Base-by-base conservation (phyloP, 2,113 vertebrate species). In the Microtus pennsylvanicus region DNA sequence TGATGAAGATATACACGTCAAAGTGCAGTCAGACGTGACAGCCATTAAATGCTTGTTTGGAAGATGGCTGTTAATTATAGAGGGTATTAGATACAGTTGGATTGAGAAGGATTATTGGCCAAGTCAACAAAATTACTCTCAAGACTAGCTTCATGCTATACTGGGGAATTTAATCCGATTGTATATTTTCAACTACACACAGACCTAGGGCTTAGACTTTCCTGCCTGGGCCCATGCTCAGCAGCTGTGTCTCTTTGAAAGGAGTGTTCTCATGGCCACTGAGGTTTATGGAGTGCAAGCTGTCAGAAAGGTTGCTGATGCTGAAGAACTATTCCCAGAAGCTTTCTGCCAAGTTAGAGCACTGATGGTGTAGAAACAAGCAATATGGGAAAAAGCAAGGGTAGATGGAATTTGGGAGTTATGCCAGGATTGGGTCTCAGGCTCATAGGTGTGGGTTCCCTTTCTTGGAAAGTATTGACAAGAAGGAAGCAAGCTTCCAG, bases 21-120 rank as follows among this genome's bases (percentile, higher is more conserved):
- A 87, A 94, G 69, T 93, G 74, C 87, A 96, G 92, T 96, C 94
- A 96, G 76, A 97, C 96, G 97, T 95, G 97, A 96, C 94, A 96
- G 77, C 69, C 77, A 94, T 96, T 97, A 97, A 96, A 97, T 91
- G 94, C 93, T 89, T 91, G 94, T 69, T 42, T 97, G 95, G 42
- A 96, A 91, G 81, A 97, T 67, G 88, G 89, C 91, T 87, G 92
- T 97, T 97, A 97, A 97, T 97, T 97, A 95, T 74, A 93, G 81
- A 97, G 91, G 74, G 80, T 70, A 96, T 97, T 97, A 96, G 97
- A 97, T 94, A 92, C 63, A 94, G 94, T 91, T 97, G 88, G 69
- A 93, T 92, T 93, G 86, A 95, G 72, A 94, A 92, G 92, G 81
- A 94, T 96, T 97, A 93, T 87, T 94, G 85, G 28, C 52, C 77